A percentile compares a stretch with the other conserved stretches of the same genome.
Conservation (phyloP, 2,888 invertebrate species). For the Scaptomyza caliginosa region DNA sequence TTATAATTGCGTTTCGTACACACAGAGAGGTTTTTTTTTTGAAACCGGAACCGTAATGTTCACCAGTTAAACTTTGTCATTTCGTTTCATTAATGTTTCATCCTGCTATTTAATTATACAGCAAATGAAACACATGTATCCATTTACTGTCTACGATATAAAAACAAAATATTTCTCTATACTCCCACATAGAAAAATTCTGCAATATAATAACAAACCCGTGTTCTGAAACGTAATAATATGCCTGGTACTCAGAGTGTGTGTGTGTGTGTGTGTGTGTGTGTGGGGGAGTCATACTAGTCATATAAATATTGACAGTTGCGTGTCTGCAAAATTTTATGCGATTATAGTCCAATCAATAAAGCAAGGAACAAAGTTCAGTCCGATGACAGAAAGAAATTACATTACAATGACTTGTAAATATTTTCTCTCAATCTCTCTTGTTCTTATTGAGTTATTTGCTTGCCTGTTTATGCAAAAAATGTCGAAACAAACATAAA, state of each 20-base stretch:
- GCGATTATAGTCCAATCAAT: slow-evolving; percentile 30
- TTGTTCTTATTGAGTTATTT: too few relatives aligned
- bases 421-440: background rate
- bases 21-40: background rate
- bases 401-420: slow-evolving; percentile 8
- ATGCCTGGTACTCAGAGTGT: background rate
- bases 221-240: background rate
- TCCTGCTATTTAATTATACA: background rate
- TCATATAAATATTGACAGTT: slow-evolving; percentile 1
- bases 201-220: background rate
- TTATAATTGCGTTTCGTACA: background rate
- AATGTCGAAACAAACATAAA: background rate
- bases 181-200: too few relatives aligned
- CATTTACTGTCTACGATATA: too few relatives aligned
- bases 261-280: background rate
- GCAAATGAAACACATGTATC: background rate
- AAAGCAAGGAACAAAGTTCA: slow-evolving; percentile 5
- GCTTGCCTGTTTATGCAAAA: too few relatives aligned
- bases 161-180: background rate
- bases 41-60: background rate
- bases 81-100: background rate
- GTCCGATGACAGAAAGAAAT: slow-evolving; percentile 7
- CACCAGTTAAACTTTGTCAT: too few relatives aligned
- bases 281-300: background rate
- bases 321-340: slow-evolving; percentile 15